A percentile compares a stretch with the other conserved stretches of the same genome.
Evolutionary conservation across 2,797 vertebrate genomes (phyloP).

Genomic region (Rhinatrema bivittatum): DNA sequence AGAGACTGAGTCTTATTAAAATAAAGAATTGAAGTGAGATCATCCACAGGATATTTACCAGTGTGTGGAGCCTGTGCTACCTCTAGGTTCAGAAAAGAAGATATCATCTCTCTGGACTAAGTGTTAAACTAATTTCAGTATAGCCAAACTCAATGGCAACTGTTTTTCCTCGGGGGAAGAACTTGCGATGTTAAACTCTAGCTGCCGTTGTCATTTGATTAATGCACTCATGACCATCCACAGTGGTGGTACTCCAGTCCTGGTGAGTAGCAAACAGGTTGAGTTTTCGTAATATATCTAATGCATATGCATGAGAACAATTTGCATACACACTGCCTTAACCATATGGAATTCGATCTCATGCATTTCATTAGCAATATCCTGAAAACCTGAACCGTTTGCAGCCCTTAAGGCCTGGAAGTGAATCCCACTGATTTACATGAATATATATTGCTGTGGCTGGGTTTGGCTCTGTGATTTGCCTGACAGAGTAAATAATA

Average conservation of each 20-base stretch:
- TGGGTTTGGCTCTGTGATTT: rapidly evolving
- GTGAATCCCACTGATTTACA: not conserved
- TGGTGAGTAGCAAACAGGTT: no score
- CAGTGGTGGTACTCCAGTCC: no score
- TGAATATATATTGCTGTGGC: not conserved
- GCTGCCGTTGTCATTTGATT: not conserved
- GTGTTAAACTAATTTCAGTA: conserved; percentile 2
- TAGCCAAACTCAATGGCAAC: not conserved
- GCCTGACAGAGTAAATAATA: not conserved
- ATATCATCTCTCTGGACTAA: not conserved
- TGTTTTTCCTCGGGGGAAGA: not conserved
- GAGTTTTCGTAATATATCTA: no score
- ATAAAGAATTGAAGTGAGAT: not conserved
- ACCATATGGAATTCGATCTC: no score
- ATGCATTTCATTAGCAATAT: no score
- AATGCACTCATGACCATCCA: no score
- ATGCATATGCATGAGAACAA: no score
- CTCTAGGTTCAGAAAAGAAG: not conserved
- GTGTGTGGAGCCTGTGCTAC: not conserved
- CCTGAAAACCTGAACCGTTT: no score
- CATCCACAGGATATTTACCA: not conserved
- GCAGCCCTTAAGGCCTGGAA: no score
- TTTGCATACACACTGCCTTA: no score
- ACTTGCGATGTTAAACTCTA: not conserved
- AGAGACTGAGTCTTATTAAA: not conserved